Conservation (phyloP, 2,797 vertebrate genomes). For the Epinephelus malabaricus region DNA sequence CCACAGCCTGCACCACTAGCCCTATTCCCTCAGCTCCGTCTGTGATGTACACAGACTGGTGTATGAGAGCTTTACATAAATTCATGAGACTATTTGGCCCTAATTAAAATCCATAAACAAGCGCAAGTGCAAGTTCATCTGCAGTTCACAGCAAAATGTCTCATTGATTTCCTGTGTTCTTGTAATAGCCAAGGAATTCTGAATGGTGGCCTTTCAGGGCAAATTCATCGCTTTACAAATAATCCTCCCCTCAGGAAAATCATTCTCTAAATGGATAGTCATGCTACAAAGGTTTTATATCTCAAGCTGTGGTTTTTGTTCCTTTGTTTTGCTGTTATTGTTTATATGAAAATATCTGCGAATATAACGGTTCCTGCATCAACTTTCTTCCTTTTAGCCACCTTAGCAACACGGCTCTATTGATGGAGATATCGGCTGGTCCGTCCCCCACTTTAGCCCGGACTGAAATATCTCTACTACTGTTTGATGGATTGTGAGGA, state of each 20-base stretch:
- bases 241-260: slow-evolving; percentile 36
- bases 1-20: slow-evolving; percentile 39
- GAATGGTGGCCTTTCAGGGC: slow-evolving; percentile 47
- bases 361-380: not conserved
- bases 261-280: slow-evolving; percentile 29
- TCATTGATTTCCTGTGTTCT: slow-evolving; percentile 74
- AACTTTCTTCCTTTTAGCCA: not conserved
- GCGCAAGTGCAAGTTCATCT: slow-evolving; percentile 72
- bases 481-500: not conserved
- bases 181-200: slow-evolving; percentile 44
- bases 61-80: slow-evolving; percentile 69
- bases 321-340: not conserved
- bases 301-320: slow-evolving; percentile 12
- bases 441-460: not conserved
- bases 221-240: slow-evolving; percentile 49
- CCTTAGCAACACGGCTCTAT: not conserved
- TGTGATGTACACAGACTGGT: slow-evolving; percentile 46
- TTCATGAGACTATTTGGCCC: slow-evolving; percentile 75
- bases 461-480: slow-evolving; percentile 5
- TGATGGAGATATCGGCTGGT: not conserved
- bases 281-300: slow-evolving; percentile 9
- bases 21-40: slow-evolving; percentile 45
- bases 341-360: not conserved
- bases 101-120: slow-evolving; percentile 81
- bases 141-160: slow-evolving; percentile 78